Percentiles rank a stretch among this genome's conserved stretches.
These are phyloP conservation scores for Pemphredon lugubris DNA, from an alignment of 2,888 invertebrate genomes.

Conservation along the genomic window DNA sequence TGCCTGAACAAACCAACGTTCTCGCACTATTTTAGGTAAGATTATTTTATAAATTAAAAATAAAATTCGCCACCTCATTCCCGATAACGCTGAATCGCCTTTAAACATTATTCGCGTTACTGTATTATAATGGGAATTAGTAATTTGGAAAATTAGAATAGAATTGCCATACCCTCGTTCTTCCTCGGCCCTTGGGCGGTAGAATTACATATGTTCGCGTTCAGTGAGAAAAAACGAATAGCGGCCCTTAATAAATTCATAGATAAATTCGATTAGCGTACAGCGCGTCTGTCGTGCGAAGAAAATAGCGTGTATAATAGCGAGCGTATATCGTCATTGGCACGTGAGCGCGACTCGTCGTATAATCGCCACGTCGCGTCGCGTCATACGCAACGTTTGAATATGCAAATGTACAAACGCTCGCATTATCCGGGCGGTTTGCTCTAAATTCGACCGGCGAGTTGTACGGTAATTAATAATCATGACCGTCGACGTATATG, in stretches of 20 bases:
- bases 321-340: conserved; percentile 45
- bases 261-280: conserved; percentile 43
- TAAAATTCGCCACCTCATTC: too few species aligned
- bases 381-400: conserved; percentile 60
- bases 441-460: conserved; percentile 59
- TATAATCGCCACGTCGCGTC: conserved; percentile 63
- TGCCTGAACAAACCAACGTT: too few species aligned
- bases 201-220: too few species aligned
- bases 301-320: conserved; percentile 45
- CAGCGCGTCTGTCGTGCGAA: conserved; percentile 22
- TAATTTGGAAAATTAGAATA: too few species aligned
- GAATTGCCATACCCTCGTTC: too few species aligned
- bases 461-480: conserved; percentile 64
- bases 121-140: too few species aligned
- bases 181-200: too few species aligned
- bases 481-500: conserved; percentile 40
- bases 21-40: too few species aligned
- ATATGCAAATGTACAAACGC: conserved; percentile 64
- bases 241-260: conserved; percentile 14
- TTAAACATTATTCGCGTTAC: too few species aligned
- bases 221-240: background rate
- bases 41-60: too few species aligned
- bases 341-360: conserved; percentile 55
- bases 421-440: conserved; percentile 60
- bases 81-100: too few species aligned